These are phyloP conservation scores for Onychomys torridus DNA, from an alignment of 2,797 vertebrate species.

Conservation along the genomic window DNA sequence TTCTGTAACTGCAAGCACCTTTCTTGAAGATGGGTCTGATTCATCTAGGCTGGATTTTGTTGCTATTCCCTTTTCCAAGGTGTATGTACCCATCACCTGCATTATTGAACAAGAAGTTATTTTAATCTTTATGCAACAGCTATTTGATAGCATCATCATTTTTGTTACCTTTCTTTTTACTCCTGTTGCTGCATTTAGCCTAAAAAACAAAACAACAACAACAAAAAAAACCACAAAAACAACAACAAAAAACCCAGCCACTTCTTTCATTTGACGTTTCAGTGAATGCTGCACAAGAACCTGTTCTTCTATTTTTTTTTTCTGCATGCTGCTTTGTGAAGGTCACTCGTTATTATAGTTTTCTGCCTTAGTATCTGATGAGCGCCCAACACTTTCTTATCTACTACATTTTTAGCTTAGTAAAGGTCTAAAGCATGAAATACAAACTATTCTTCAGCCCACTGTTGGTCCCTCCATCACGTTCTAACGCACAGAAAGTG, in stretches of 20 bases:
- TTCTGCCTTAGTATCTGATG: neutral
- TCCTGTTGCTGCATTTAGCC: too few species aligned
- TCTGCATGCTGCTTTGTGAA: neutral
- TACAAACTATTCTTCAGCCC: constrained; percentile 5
- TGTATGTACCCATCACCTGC: neutral
- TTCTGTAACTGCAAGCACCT: neutral
- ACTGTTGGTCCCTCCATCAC: neutral
- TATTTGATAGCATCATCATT: constrained; percentile 28
- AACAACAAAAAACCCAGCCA: neutral
- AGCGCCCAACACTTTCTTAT: neutral
- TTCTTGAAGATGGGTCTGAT: constrained; percentile 36
- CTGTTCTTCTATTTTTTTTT: neutral
- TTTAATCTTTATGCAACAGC: constrained; percentile 46
- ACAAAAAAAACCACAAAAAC: too few species aligned
- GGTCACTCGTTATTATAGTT: neutral
- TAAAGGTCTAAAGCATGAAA: constrained; percentile 38
- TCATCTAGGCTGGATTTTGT: constrained; percentile 34
- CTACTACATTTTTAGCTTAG: neutral
- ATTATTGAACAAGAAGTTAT: constrained; percentile 38
- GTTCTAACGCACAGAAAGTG: neutral
- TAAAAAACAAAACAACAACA: too few species aligned
- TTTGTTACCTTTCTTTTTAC: constrained; percentile 45
- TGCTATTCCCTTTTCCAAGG: constrained; percentile 38
- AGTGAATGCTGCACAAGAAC: neutral
- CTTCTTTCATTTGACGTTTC: neutral